Conservation (phyloP, 2,888 invertebrate genomes). For the Dysmachus trigonus region DNA sequence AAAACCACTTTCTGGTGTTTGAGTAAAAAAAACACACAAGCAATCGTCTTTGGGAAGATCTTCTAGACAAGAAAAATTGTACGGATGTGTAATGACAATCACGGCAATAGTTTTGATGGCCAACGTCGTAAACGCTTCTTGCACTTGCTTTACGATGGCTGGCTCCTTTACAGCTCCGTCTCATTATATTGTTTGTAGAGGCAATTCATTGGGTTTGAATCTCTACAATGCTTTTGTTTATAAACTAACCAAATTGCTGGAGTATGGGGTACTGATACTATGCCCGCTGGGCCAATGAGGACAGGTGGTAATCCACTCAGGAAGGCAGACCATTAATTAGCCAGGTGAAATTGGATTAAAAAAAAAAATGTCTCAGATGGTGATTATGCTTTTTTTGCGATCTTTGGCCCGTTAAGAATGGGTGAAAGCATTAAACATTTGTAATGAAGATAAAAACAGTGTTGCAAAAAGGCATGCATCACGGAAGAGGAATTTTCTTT, state of each 20-base stretch:
- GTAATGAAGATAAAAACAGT: not conserved
- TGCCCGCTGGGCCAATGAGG: not conserved
- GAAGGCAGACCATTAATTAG: not conserved
- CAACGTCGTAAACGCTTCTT: not conserved
- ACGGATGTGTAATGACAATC: not conserved
- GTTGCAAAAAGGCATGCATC: not conserved
- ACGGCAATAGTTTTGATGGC: slow-evolving; percentile 6
- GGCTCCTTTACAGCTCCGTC: not conserved
- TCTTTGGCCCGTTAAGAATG: not conserved
- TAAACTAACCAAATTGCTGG: not conserved
- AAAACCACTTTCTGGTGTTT: slow-evolving; percentile 17
- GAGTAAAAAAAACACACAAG: not conserved
- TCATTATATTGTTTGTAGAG: not conserved
- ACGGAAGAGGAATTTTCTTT: not conserved
- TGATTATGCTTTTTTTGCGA: not conserved
- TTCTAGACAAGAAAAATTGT: not conserved
- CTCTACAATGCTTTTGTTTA: not conserved
- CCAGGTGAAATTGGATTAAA: not conserved
- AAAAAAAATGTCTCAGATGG: not conserved
- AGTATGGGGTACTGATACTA: not conserved
- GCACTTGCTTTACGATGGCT: slow-evolving; percentile 6
- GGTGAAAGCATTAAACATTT: not conserved
- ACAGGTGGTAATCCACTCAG: not conserved
- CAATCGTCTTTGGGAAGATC: not conserved
- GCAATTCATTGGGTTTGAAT: not conserved